Percentiles rank a stretch among this genome's conserved stretches.
Conservation (phyloP, 2,113 vertebrate species). For the Saguinus midas region DNA sequence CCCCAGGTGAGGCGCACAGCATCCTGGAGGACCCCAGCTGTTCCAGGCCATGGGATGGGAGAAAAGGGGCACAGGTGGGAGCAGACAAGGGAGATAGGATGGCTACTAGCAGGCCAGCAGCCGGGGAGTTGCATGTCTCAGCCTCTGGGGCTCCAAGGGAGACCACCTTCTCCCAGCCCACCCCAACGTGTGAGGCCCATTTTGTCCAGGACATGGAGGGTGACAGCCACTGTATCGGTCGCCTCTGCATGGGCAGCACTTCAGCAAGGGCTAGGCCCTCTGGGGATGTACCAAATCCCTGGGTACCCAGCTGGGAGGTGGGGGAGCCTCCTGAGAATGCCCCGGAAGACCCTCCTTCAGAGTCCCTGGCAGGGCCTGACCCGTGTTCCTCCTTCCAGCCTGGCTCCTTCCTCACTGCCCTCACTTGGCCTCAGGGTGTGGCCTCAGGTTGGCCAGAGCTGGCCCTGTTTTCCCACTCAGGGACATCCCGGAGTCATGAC, state of each 20-base stretch:
- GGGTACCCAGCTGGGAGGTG: not conserved
- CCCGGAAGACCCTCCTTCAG: not conserved
- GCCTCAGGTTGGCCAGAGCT: not conserved
- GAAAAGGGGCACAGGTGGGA: slow-evolving; percentile 31
- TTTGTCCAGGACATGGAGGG: slow-evolving; percentile 52
- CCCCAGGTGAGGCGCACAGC: not conserved
- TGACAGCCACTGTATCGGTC: not conserved
- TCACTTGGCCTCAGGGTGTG: slow-evolving; percentile 27
- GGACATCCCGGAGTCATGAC: not conserved
- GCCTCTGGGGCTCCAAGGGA: not conserved
- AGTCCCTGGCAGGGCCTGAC: not conserved
- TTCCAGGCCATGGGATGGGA: not conserved
- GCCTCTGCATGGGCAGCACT: slow-evolving; percentile 24
- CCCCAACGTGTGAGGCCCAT: slow-evolving; percentile 48
- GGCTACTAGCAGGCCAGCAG: not conserved
- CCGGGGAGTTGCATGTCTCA: not conserved
- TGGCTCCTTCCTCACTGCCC: slow-evolving; percentile 51
- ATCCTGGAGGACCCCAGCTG: not conserved
- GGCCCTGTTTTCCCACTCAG: not conserved
- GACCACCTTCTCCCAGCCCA: slow-evolving; percentile 58
- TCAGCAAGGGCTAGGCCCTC: not conserved
- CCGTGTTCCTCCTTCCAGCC: slow-evolving; percentile 50
- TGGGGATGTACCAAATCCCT: not conserved
- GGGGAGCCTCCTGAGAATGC: rapidly evolving
- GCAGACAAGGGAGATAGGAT: slow-evolving; percentile 6